Evolutionary conservation across 2,797 vertebrate genomes (phyloP).

Genomic region (Arnoldichthys spilopterus): DNA sequence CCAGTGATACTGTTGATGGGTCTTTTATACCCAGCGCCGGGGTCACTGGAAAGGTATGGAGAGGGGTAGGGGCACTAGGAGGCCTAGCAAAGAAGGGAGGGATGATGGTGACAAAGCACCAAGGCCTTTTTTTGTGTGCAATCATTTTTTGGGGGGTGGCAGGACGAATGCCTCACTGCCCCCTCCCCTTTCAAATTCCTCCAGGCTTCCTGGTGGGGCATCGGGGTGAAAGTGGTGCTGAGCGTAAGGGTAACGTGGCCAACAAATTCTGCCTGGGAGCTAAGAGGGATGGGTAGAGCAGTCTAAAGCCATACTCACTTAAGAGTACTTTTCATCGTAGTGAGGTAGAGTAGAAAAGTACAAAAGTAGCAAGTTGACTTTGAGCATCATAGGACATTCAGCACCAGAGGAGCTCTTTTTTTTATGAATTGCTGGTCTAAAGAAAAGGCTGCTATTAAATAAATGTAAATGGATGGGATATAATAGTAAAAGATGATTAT

Average conservation of each 20-base stretch:
- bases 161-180: conserved; percentile 47
- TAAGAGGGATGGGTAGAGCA: conserved; percentile 33
- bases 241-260: background rate
- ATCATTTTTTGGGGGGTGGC: conserved; percentile 58
- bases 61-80: conserved; percentile 40
- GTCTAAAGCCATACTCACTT: background rate
- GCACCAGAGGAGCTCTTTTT: no score
- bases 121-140: conserved; percentile 62
- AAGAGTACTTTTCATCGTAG: background rate
- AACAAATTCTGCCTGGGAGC: conserved; percentile 37
- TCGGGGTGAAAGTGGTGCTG: conserved; percentile 36
- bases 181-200: conserved; percentile 36
- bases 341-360: background rate
- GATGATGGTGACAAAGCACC: conserved; percentile 63
- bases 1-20: conserved; percentile 71
- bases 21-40: conserved; percentile 60
- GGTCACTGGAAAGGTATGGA: conserved; percentile 67
- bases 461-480: no score
- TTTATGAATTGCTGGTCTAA: no score
- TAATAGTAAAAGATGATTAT: no score
- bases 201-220: conserved; percentile 37
- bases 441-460: no score
- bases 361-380: no score
- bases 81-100: conserved; percentile 45
- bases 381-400: no score